Base-by-base conservation (phyloP, 2,797 vertebrate species). In the Alcedo quadribrachys region DNA sequence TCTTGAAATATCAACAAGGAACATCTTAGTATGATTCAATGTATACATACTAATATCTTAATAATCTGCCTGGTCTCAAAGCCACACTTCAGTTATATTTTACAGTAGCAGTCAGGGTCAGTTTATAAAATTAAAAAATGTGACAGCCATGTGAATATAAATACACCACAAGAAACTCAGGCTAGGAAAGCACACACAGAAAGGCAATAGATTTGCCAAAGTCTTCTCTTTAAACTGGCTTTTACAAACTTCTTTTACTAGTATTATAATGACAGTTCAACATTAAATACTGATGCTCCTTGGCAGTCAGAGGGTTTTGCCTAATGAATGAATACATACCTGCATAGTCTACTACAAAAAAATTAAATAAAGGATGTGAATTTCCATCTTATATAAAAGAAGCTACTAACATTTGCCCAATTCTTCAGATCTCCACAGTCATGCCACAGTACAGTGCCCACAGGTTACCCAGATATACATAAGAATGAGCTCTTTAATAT, bases 61-160 rank as follows among this genome's bases (percentile, higher is more conserved):
- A 92, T 94, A 81, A 90, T 90, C 43, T 73, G 27, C 8, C 32
- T 74, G 37, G 33, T 71, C 58, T 78, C 51, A 80, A 92, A 95
- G 67, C 42, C 65, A 91, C 74, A 88, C 74, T 94, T 89, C 77
- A 92, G 65, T 43, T 78, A 35, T 69, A 85, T 92, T 85, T 93
- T 91, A 65, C 43, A 86, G 45, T 54, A 87, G 37, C 20, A 82
- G 30, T 67, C 33, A 84, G 51, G 81, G 73, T 85, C 80, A 92
- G 81, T 94, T 92, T 92, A 76, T 57, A 88, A 53, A 88, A 50
- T n/a, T n/a, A 91, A 89, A 82, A 62, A 80, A 57, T 85, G 50
- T 78, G 73, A 70, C 61, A 94, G 78, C 79, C 22, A 3, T 69
- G 79, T 54, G 70, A 93, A 91, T 84, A 88, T 84, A 95, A 93